Conservation (phyloP, 2,797 vertebrate species). For the Amblyopsis hoosieri region DNA sequence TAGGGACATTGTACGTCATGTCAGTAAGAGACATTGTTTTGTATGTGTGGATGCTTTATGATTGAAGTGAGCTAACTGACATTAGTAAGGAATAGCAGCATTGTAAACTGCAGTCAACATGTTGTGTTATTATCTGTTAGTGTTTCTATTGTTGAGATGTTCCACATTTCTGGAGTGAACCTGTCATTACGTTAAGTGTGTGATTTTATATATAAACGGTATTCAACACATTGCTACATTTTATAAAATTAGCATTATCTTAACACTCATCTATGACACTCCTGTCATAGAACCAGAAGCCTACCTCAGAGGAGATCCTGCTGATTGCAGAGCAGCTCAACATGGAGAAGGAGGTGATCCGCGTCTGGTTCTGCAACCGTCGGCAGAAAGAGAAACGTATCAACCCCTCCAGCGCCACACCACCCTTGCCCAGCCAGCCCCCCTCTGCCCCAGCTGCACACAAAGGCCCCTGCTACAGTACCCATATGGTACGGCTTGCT, state of each 20-base stretch:
- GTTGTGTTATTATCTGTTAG: background rate
- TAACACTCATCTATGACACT: no score
- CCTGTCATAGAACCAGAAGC: constrained; percentile 87
- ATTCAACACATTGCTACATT: no score
- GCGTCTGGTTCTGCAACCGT: constrained; percentile 96
- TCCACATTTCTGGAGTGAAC: no score
- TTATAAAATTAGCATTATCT: no score
- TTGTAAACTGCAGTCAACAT: background rate
- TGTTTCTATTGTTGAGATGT: background rate
- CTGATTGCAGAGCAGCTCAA: constrained; percentile 89
- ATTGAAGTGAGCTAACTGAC: no score
- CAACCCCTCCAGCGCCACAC: constrained; percentile 88
- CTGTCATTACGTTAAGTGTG: background rate
- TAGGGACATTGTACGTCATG: no score
- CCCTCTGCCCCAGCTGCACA: constrained; percentile 71
- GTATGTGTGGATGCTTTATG: no score
- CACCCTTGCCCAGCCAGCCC: constrained; percentile 84
- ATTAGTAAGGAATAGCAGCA: no score
- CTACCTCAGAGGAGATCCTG: constrained; percentile 94
- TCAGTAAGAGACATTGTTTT: no score
- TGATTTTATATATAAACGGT: background rate
- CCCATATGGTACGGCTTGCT: constrained; percentile 82
- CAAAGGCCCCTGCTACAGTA: constrained; percentile 87
- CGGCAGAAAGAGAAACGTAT: constrained; percentile 95
- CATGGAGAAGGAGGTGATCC: constrained; percentile 96